These are phyloP conservation scores for Parambassis ranga DNA, from an alignment of 2,797 vertebrate genomes.

Conservation along the genomic window DNA sequence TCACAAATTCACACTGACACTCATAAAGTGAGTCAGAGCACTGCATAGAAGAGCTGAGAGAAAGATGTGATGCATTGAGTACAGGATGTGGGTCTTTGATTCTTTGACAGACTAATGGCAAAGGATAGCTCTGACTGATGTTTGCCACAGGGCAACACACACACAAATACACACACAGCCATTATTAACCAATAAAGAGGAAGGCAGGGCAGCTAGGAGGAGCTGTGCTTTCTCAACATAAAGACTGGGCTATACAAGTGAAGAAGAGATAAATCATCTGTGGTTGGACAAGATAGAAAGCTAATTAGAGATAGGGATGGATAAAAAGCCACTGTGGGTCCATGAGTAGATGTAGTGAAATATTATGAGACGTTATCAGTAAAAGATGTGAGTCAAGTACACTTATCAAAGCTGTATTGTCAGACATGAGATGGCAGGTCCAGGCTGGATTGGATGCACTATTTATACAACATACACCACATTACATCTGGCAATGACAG, in stretches of 20 bases:
- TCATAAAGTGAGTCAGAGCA: neutral
- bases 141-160: conserved; percentile 1
- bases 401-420: too few species aligned
- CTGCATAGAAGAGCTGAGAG: neutral
- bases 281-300: neutral
- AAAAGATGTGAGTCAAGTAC: too few species aligned
- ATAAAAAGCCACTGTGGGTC: neutral
- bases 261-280: neutral
- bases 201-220: neutral
- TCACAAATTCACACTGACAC: conserved; percentile 6
- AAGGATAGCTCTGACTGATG: conserved; percentile 11
- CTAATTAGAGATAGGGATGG: neutral
- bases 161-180: neutral
- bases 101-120: conserved; percentile 28
- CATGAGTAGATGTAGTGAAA: too few species aligned
- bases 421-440: too few species aligned
- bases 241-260: neutral
- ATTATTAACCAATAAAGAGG: neutral
- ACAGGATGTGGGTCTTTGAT: conserved; percentile 5
- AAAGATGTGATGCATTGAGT: conserved; percentile 1
- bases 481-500: too few species aligned
- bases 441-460: too few species aligned
- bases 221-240: neutral
- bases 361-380: too few species aligned
- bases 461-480: too few species aligned